phyloP scores from a whole-genome alignment of 2,797 vertebrate genomes.

The Staurois parvus region DNA sequence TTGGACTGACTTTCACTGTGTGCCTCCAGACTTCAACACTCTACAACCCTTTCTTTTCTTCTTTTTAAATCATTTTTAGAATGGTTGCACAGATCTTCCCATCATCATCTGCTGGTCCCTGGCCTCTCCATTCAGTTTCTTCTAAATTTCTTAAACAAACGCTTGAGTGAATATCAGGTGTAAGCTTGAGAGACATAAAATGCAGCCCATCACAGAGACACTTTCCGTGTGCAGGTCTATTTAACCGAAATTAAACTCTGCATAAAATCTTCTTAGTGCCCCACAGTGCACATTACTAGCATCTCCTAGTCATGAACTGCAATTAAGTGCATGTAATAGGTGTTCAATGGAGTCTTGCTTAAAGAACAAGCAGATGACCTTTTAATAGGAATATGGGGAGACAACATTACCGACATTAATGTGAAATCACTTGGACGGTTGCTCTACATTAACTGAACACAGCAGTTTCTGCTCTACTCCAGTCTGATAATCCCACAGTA shows the following conservation, averaged over 20 bases:
- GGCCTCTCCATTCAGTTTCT: neutral
- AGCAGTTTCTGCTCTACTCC: slow-evolving; percentile 9
- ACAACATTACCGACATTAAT: slow-evolving; percentile 44
- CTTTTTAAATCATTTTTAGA: neutral
- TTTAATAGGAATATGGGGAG: slow-evolving; percentile 49
- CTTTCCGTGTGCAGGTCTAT: slow-evolving; percentile 52
- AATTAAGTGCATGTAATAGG: slow-evolving; percentile 54
- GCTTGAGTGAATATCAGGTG: slow-evolving; percentile 7
- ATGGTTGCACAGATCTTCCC: neutral
- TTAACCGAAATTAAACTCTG: slow-evolving; percentile 54
- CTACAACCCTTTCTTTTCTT: neutral
- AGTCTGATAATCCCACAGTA: slow-evolving; percentile 13
- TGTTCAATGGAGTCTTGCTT: slow-evolving; percentile 56
- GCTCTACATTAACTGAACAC: slow-evolving; percentile 43
- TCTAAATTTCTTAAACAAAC: slow-evolving; percentile 3
- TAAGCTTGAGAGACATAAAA: slow-evolving; percentile 33
- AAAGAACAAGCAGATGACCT: slow-evolving; percentile 50
- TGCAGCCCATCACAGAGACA: slow-evolving; percentile 17
- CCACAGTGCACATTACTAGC: slow-evolving; percentile 53
- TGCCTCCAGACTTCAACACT: neutral
- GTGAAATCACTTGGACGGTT: slow-evolving; percentile 49
- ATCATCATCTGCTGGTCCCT: neutral
- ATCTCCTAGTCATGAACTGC: slow-evolving; percentile 48
- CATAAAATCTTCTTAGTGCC: slow-evolving; percentile 47
- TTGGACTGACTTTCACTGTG: neutral